Conservation (phyloP, 2,797 vertebrate genomes). For the Lepus townsendii region DNA sequence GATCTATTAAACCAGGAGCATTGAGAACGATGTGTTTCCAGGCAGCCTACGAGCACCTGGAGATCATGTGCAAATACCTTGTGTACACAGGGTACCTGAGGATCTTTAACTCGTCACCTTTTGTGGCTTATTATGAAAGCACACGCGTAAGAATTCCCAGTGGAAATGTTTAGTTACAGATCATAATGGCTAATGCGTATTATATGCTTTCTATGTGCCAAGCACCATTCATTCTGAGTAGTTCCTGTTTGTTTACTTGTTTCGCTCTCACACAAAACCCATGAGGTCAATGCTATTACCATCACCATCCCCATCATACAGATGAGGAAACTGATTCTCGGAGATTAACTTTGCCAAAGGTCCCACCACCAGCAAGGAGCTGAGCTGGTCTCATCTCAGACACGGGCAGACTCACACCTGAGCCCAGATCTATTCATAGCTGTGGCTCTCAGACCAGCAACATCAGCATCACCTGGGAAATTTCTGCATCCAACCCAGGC, state of each 20-base stretch:
- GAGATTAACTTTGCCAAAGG: background rate
- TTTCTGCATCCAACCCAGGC: background rate
- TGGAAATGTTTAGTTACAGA: background rate
- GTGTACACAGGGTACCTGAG: background rate
- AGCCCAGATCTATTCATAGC: background rate
- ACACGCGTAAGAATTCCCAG: background rate
- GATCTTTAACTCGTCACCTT: background rate
- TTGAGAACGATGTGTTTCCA: background rate
- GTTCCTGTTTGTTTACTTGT: background rate
- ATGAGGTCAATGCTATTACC: rapidly evolving
- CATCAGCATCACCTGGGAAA: background rate
- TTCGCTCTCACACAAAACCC: background rate
- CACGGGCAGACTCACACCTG: background rate
- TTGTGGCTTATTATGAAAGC: conserved; percentile 22
- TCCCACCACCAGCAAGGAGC: background rate
- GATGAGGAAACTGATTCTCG: background rate
- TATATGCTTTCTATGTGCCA: background rate
- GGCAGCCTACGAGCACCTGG: background rate
- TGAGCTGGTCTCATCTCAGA: background rate
- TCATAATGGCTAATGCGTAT: background rate
- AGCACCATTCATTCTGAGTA: background rate
- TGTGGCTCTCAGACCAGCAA: no score
- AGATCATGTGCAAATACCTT: background rate
- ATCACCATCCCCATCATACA: background rate
- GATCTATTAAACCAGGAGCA: background rate